A percentile compares a stretch with the other conserved stretches of the same genome.
These are phyloP conservation scores for Leptonema lineaticorne DNA, from an alignment of 1,140 invertebrate genomes.

Conservation along the genomic window DNA sequence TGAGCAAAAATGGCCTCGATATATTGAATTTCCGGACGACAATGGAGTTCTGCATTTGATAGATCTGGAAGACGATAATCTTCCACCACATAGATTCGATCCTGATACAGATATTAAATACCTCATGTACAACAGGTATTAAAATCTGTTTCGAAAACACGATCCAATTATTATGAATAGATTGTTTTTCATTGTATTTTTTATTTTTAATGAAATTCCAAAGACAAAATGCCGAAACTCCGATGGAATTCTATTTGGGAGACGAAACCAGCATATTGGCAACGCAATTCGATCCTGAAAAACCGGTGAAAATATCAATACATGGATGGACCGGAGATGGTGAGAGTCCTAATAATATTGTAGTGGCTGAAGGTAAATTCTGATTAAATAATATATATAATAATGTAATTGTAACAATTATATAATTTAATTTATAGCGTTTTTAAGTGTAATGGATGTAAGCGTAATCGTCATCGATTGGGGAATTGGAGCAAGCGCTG, in stretches of 20 bases:
- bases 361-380: constrained; percentile 34
- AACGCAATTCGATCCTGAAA: constrained; percentile 25
- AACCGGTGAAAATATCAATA: constrained; percentile 38
- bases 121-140: constrained; percentile 21
- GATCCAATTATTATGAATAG: neutral
- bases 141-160: neutral
- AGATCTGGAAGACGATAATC: constrained; percentile 43
- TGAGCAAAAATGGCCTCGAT: constrained; percentile 38
- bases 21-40: constrained; percentile 43
- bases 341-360: neutral
- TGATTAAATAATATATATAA: constrained; percentile 5
- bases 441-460: constrained; percentile 45
- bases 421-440: constrained; percentile 44
- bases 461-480: constrained; percentile 13
- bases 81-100: constrained; percentile 7
- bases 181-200: neutral
- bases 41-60: constrained; percentile 44
- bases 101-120: constrained; percentile 27
- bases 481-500: neutral
- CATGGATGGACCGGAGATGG: constrained; percentile 43
- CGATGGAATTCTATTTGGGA: constrained; percentile 1
- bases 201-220: neutral
- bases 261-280: constrained; percentile 3
- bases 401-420: neutral
- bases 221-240: constrained; percentile 3